phyloP scores from a whole-genome alignment of 2,113 vertebrate genomes.

The Oncorhynchus mykiss region DNA sequence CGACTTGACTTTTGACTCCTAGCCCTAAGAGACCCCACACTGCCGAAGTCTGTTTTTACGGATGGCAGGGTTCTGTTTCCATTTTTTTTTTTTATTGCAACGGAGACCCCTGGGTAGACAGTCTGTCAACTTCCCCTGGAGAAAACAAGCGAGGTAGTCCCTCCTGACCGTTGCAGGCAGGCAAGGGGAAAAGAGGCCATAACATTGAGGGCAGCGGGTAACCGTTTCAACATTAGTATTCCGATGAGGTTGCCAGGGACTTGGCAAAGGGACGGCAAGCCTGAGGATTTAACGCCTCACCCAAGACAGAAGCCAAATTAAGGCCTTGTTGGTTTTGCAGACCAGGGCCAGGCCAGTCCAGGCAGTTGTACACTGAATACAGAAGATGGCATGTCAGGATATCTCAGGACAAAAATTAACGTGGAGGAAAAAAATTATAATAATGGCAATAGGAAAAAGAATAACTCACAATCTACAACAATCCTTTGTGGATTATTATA shows the following conservation, averaged over 20 bases:
- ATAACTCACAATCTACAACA: too few species aligned
- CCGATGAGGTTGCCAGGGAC: conserved; percentile 51
- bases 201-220: conserved; percentile 35
- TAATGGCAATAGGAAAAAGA: too few species aligned
- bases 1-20: neutral
- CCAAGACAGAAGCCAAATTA: conserved; percentile 40
- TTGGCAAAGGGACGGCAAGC: conserved; percentile 35
- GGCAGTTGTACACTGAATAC: conserved; percentile 29
- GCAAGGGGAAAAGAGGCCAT: too few species aligned
- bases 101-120: conserved; percentile 46
- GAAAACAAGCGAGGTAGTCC: conserved; percentile 42
- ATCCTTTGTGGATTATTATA: too few species aligned
- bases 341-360: neutral
- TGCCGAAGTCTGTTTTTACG: conserved; percentile 30
- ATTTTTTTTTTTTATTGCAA: conserved; percentile 49
- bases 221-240: conserved; percentile 64
- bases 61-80: conserved; percentile 35
- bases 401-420: too few species aligned
- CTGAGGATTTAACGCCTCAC: conserved; percentile 45
- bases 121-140: conserved; percentile 48
- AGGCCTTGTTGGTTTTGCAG: conserved; percentile 30
- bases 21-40: neutral
- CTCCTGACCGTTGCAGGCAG: conserved; percentile 18
- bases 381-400: neutral
- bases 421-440: too few species aligned